These are phyloP conservation scores for Halcyon badia DNA, from an alignment of 2,797 vertebrate genomes.

Conservation along the genomic window DNA sequence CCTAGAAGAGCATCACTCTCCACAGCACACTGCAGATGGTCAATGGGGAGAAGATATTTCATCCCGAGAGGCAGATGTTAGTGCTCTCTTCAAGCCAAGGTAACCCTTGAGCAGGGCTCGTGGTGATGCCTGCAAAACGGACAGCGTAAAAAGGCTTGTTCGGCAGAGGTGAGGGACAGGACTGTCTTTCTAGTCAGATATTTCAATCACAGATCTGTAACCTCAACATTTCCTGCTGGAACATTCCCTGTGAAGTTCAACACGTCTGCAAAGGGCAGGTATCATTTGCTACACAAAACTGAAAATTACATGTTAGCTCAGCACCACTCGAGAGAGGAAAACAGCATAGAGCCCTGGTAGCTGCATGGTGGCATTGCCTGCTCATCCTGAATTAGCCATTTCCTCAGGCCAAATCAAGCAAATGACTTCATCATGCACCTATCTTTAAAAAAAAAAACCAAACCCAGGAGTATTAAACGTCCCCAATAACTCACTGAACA, in stretches of 20 bases:
- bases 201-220: neutral
- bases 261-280: neutral
- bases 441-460: neutral
- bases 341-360: neutral
- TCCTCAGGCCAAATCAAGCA: neutral
- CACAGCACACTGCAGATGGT: neutral
- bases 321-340: neutral
- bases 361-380: neutral
- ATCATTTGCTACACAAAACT: rapidly evolving
- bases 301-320: neutral
- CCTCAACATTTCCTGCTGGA: neutral
- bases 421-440: neutral
- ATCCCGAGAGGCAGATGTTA: rapidly evolving
- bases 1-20: neutral
- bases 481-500: neutral
- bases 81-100: neutral
- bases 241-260: neutral
- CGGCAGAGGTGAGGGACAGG: neutral
- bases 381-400: neutral
- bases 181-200: neutral
- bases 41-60: neutral
- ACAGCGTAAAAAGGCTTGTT: neutral
- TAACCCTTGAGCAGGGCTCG: rapidly evolving
- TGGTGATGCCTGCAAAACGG: rapidly evolving
- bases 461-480: neutral